Percentiles rank a stretch among this genome's conserved stretches.
These are phyloP conservation scores for Conger conger DNA, from an alignment of 2,113 vertebrate genomes.

Conservation along the genomic window DNA sequence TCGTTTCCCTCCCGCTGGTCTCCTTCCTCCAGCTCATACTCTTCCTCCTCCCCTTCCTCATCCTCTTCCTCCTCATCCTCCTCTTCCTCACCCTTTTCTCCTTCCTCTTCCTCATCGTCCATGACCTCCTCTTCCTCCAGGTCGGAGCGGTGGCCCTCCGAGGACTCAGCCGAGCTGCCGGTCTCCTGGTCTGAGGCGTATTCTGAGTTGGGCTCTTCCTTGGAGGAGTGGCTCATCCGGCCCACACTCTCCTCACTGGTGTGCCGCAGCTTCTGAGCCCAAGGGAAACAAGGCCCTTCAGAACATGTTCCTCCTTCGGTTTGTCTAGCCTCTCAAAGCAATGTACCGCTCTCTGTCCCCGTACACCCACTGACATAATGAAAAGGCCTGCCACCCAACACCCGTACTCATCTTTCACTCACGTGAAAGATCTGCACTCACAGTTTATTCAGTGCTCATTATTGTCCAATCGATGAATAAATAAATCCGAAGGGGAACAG, in stretches of 20 bases:
- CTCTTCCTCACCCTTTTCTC: slow-evolving; percentile 53
- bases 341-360: too few species aligned
- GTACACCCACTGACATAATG: too few species aligned
- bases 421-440: too few species aligned
- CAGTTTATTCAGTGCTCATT: too few species aligned
- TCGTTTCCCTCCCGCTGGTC: slow-evolving; percentile 78
- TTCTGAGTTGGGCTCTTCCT: slow-evolving; percentile 82
- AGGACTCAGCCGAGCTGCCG: slow-evolving; percentile 80
- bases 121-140: slow-evolving; percentile 68
- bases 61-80: slow-evolving; percentile 70
- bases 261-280: slow-evolving; percentile 75
- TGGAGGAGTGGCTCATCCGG: slow-evolving; percentile 80
- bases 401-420: too few species aligned
- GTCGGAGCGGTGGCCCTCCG: slow-evolving; percentile 78
- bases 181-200: slow-evolving; percentile 85
- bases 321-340: too few species aligned
- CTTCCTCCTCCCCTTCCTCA: slow-evolving; percentile 74
- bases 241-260: slow-evolving; percentile 70
- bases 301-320: background rate
- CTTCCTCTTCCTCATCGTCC: slow-evolving; percentile 62
- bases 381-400: too few species aligned
- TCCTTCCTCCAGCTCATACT: slow-evolving; percentile 84
- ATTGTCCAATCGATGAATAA: too few species aligned
- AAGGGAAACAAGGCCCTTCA: slow-evolving; percentile 19
- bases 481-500: background rate